Evolutionary conservation across 37 sponge, comb jelly and placozoan species (phyloP).

Genomic region (Halichondria panicea): DNA sequence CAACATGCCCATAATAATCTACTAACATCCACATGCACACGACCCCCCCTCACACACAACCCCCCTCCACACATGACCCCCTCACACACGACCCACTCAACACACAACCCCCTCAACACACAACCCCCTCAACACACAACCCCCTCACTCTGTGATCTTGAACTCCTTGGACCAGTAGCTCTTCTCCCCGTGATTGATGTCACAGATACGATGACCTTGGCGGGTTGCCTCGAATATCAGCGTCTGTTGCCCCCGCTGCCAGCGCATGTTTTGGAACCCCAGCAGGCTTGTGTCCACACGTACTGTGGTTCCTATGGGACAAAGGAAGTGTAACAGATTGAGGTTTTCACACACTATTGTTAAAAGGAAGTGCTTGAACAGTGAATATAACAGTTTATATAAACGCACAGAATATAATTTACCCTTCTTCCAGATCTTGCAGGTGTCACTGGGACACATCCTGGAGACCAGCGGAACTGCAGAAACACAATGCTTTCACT

Average conservation of each 20-base stretch:
- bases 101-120: too few relatives aligned
- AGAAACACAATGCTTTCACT: too few relatives aligned
- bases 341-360: too few relatives aligned
- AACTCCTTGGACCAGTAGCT: conserved; percentile 58
- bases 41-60: too few relatives aligned
- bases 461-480: conserved; percentile 93
- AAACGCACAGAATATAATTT: background rate
- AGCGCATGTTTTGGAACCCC: conserved; percentile 81
- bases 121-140: too few relatives aligned
- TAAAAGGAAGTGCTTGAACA: background rate
- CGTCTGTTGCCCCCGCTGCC: conserved; percentile 88
- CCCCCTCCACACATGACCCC: too few relatives aligned
- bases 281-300: conserved; percentile 90
- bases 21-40: too few relatives aligned
- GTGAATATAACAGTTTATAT: background rate
- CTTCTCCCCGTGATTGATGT: conserved; percentile 74
- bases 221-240: conserved; percentile 82
- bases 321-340: background rate
- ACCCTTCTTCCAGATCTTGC: conserved; percentile 98
- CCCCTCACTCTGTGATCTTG: conserved; percentile 28
- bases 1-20: too few relatives aligned
- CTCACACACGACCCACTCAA: too few relatives aligned
- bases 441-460: conserved; percentile 98
- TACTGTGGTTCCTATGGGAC: conserved; percentile 77
- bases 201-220: conserved; percentile 54